Evolutionary conservation across 2,113 vertebrate species (phyloP), one percentile per base, ranked within the genome.

Genomic region (Pseudopodoces humilis): DNA sequence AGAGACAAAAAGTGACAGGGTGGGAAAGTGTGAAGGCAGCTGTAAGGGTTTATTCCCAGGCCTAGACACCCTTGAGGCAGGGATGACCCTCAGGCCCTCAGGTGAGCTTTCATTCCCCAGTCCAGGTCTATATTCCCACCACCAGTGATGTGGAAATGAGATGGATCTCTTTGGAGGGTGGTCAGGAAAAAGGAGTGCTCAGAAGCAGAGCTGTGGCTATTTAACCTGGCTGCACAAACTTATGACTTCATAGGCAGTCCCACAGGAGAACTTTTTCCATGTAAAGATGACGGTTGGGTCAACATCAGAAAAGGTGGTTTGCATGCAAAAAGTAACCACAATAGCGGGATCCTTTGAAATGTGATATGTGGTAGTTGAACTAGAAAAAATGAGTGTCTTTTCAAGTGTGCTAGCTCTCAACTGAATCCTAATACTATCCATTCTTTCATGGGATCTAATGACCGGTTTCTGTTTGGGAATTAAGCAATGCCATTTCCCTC

Each of bases 401-500:
- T 56, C 17, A 31, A 35, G 20, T 74, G 47, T 56, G 27, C 12
- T 68, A 33, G 7, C 25, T 67, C 46, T 30, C 44, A 27, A 7
- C 3, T 43, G 78, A 30, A 33, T 59, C 41, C 59, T 60, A 8
- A 18, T 14, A n/a, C 13, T 19, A 60, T 46, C 30, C 39, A 16
- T 81, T 86, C 74, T 55, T 93, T 81, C 58, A 72, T 96, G 83
- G 62, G 92, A 90, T 91, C 44, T 55, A 27, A 81, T 20, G 52
- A 60, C 65, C 89, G 43, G 27, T 92, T 95, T 91, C 69, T 58
- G 70, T 87, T 94, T 67, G 22, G 84, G 83, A 75, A 84, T 56
- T 58, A 83, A 77, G 33, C 46, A 95, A 86, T 92, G 92, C 55
- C 44, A 93, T 96, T 96, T 96, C 83, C 56, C 63, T 87, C 60